A percentile compares a stretch with the other conserved stretches of the same genome.
Conservation (phyloP, 2,797 vertebrate species). For the Hirundo rustica region DNA sequence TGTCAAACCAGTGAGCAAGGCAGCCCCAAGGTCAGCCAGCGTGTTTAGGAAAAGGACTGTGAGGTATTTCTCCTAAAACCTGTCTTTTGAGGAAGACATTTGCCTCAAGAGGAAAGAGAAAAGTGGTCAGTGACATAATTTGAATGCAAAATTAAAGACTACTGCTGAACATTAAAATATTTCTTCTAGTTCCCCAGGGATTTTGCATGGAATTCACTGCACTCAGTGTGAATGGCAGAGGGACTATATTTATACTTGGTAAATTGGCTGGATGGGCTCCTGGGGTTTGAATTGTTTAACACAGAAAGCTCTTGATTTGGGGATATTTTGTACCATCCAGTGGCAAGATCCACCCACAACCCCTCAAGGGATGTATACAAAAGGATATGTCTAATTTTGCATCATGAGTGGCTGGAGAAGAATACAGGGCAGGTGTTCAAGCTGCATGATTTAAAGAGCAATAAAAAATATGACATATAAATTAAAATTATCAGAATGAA, state of each 20-base stretch:
- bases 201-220: not conserved
- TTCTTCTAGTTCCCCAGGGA: constrained; percentile 28
- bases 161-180: constrained; percentile 53
- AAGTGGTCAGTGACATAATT: constrained; percentile 46
- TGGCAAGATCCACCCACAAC: constrained; percentile 44
- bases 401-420: constrained; percentile 16
- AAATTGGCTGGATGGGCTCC: constrained; percentile 60
- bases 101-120: not conserved
- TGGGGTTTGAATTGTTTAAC: constrained; percentile 65
- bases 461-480: not conserved
- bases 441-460: constrained; percentile 1
- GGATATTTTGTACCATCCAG: constrained; percentile 59
- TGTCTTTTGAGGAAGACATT: not conserved
- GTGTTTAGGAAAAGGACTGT: not conserved
- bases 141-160: constrained; percentile 60
- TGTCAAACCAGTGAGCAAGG: not conserved
- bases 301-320: constrained; percentile 66
- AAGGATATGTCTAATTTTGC: constrained; percentile 56
- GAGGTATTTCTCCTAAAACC: not conserved
- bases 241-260: constrained; percentile 61
- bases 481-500: not conserved
- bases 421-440: not conserved
- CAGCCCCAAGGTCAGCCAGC: not conserved
- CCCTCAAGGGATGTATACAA: constrained; percentile 47
- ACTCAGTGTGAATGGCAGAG: constrained; percentile 43